Evolutionary conservation across 1,140 invertebrate species (phyloP).

Genomic region (Luehdorfia chinensis): DNA sequence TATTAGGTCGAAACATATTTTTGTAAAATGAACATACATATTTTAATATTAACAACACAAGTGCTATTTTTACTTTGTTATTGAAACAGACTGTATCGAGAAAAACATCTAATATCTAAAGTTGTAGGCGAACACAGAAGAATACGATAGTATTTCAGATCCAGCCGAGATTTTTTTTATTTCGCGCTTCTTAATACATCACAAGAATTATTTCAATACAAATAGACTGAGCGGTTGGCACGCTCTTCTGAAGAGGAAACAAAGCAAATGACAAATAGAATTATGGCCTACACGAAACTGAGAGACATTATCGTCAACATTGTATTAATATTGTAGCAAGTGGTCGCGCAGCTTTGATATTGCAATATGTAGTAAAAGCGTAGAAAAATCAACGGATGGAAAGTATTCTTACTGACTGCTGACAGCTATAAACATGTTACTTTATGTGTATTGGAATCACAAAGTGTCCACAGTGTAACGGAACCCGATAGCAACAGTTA

Average conservation of each 20-base stretch:
- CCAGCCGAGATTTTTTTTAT: too few species aligned
- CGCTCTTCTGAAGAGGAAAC: slow-evolving; percentile 32
- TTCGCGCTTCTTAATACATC: slow-evolving; percentile 27
- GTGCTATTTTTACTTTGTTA: too few species aligned
- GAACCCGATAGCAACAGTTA: too few species aligned
- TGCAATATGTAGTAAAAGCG: neutral
- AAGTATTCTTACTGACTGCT: neutral
- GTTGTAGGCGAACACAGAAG: neutral
- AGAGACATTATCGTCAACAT: slow-evolving; percentile 32
- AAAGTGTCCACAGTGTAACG: neutral
- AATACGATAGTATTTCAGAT: too few species aligned
- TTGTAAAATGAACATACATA: too few species aligned
- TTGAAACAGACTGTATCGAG: too few species aligned
- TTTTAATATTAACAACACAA: too few species aligned
- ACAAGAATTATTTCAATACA: slow-evolving; percentile 28
- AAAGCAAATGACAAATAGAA: slow-evolving; percentile 50
- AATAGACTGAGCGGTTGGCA: slow-evolving; percentile 51
- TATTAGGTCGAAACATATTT: too few species aligned
- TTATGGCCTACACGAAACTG: slow-evolving; percentile 28
- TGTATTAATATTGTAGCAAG: slow-evolving; percentile 27
- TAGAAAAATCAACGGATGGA: neutral
- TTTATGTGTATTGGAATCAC: slow-evolving; percentile 2
- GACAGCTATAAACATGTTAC: slow-evolving; percentile 5
- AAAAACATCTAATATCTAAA: too few species aligned
- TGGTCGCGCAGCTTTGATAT: slow-evolving; percentile 25